Evolutionary conservation across 2,113 vertebrate genomes (phyloP), one percentile per base, ranked within the genome.

Genomic region (Accipiter cooperii): DNA sequence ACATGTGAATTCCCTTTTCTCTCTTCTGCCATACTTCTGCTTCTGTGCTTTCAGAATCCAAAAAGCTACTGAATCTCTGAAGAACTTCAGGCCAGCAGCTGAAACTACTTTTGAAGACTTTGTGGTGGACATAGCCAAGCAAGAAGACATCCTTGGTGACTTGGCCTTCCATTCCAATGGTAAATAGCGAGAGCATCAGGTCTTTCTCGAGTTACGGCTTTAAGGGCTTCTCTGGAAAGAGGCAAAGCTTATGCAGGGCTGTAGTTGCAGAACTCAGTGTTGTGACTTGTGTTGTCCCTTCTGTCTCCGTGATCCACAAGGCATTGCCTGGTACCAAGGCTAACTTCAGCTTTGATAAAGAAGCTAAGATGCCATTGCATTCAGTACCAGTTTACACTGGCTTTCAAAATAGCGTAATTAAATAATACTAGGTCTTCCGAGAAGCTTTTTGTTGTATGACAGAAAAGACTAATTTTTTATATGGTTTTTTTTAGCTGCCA

Each of bases 61-160:
- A 80, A 99, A 98, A 97, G 99, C 99, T 71, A 99, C 99, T 0
- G 99, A 99, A 74, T 99, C 99, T 51, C 97, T 99, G 95, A 99
- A 98, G 98, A 99, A 98, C 54, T 99, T 99, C 96, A 98, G 98
- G 66, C 99, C 99, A 17, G 98, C 99, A 34, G 99, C 99, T 36
- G 98, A 98, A 96, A 97, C 98, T 40, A 98, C 98, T 90, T 99
- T 99, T 97, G 99, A 99, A 91, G 99, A 99, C 83, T 99, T 99
- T 96, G 98, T 98, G 49, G 84, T 99, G 93, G 99, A 99, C 85
- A 98, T 98, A 10, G 97, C 98, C 51, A 98, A 97, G 91, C 99
- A 99, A 95, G 99, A 99, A 95, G 98, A 98, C 28, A 91, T 99
- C 58, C 98, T 99, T 60, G 98, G 97, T 96, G 98, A 99, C 77